Evolutionary conservation across 2,888 invertebrate species (phyloP).

Genomic region (Brachylomia viminalis): DNA sequence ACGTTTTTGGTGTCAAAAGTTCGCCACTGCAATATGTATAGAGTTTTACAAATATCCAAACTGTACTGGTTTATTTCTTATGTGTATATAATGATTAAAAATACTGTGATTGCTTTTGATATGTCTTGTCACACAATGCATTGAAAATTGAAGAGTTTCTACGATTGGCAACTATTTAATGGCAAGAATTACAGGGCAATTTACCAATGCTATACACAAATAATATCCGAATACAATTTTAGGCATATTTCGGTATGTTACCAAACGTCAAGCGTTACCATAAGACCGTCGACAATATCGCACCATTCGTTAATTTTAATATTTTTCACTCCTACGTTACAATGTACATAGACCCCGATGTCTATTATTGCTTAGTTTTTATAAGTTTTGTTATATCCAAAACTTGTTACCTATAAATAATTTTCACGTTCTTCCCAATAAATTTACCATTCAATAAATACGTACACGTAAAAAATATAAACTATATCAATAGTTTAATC

Average conservation of each 20-base stretch:
- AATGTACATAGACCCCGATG: constrained; percentile 88
- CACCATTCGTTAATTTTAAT: constrained; percentile 87
- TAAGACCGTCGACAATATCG: constrained; percentile 87
- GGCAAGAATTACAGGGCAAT: constrained; percentile 85
- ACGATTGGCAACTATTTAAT: constrained; percentile 69
- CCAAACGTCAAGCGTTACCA: constrained; percentile 83
- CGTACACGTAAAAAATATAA: constrained; percentile 91
- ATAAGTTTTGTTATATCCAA: constrained; percentile 88
- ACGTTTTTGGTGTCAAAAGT: constrained; percentile 75
- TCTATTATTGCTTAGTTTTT: constrained; percentile 90
- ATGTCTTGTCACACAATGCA: constrained; percentile 84
- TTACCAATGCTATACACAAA: constrained; percentile 84
- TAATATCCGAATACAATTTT: constrained; percentile 85
- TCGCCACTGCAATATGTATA: constrained; percentile 61
- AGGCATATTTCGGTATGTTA: constrained; percentile 84
- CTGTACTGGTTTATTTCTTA: constrained; percentile 49
- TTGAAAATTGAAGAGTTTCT: constrained; percentile 69
- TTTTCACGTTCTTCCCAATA: constrained; percentile 90
- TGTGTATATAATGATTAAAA: constrained; percentile 66
- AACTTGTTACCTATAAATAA: constrained; percentile 90
- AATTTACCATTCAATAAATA: constrained; percentile 91
- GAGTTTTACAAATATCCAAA: constrained; percentile 65
- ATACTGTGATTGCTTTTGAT: constrained; percentile 84
- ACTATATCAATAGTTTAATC: constrained; percentile 91
- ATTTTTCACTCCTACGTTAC: constrained; percentile 86